These are phyloP conservation scores for Drosophila flavopinicola DNA, from an alignment of 2,888 invertebrate species.

Conservation along the genomic window DNA sequence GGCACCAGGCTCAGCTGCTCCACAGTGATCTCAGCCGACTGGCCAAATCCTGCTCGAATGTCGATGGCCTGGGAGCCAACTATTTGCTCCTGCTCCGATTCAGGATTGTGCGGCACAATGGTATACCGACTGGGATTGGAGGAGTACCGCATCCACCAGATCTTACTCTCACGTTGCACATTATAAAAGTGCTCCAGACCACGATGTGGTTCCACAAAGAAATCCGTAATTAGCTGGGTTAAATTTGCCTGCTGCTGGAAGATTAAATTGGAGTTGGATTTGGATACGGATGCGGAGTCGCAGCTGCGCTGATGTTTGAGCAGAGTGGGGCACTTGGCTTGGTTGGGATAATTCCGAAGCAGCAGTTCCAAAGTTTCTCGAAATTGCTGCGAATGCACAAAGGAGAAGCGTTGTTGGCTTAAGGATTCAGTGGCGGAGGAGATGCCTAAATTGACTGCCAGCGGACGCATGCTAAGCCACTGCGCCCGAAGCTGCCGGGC, in stretches of 20 bases:
- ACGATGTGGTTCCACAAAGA: conserved; percentile 70
- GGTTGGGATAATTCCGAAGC: conserved; percentile 52
- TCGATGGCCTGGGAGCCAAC: conserved; percentile 85
- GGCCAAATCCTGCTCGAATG: conserved; percentile 88
- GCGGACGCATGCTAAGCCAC: conserved; percentile 57
- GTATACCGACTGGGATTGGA: conserved; percentile 89
- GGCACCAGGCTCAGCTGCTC: conserved; percentile 86
- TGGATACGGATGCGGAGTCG: not conserved
- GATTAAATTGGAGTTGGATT: conserved; percentile 9
- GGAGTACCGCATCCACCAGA: conserved; percentile 94
- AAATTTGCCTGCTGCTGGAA: conserved; percentile 31
- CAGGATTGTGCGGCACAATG: conserved; percentile 83
- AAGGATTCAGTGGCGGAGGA: not conserved
- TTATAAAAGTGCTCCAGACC: conserved; percentile 89
- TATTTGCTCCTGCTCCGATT: conserved; percentile 41
- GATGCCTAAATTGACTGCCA: conserved; percentile 51
- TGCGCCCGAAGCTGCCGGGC: conserved; percentile 59
- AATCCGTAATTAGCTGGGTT: conserved; percentile 72
- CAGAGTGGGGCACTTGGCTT: conserved; percentile 71
- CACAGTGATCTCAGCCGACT: conserved; percentile 87
- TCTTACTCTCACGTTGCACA: conserved; percentile 90
- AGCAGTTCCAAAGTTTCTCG: conserved; percentile 56
- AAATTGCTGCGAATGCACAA: conserved; percentile 80
- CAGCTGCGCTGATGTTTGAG: conserved; percentile 57
- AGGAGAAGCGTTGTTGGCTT: conserved; percentile 49